Evolutionary conservation across 2,888 invertebrate genomes (phyloP), one percentile per base, ranked within the genome.

Genomic region (Eupeodes luniger): DNA sequence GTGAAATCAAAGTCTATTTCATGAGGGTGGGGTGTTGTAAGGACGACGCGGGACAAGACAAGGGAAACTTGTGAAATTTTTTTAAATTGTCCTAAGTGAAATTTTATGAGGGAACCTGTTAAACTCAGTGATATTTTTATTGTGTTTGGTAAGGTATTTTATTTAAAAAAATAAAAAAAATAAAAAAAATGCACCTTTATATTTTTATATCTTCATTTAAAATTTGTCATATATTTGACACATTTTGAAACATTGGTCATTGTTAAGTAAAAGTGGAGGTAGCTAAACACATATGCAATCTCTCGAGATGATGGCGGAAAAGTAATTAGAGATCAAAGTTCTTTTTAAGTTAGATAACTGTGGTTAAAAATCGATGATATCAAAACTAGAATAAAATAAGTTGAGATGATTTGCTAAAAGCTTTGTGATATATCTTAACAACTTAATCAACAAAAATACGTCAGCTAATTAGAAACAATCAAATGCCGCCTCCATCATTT

Each of bases 1-100:
- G 49, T 36, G 36, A 75, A 86, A 83, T 83, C 83, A 80, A 87
- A 80, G 76, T 70, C 51, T 44, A 70, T 72, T 70, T 53, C 70
- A 59, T 27, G 53, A 64, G 53, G 36, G 67, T 61, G 27, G 27
- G 27, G 27, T 3, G 2, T 27, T 27, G 40, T 27, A 53, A 47
- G 47, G 12, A 51, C 51, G 1, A 27, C 27, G 27, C 27, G 12
- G 2, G 55, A 64, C 34, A 19, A 11, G 64, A 69, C 53, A 74
- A 72, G 55, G 62, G 70, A 70, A 76, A 70, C 66, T 7, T 27
- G 75, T 16, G 86, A 78, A 77, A 78, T 81, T 78, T 85, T 27
- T 78, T 67, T 53, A 70, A 64, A 76, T 66, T 81, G 80, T 69
- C 78, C 14, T 69, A 40, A 75, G 75, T 80, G 69, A 69, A 55